These are phyloP conservation scores for Drosophila meridiana DNA, from an alignment of 2,888 invertebrate genomes.

Conservation along the genomic window DNA sequence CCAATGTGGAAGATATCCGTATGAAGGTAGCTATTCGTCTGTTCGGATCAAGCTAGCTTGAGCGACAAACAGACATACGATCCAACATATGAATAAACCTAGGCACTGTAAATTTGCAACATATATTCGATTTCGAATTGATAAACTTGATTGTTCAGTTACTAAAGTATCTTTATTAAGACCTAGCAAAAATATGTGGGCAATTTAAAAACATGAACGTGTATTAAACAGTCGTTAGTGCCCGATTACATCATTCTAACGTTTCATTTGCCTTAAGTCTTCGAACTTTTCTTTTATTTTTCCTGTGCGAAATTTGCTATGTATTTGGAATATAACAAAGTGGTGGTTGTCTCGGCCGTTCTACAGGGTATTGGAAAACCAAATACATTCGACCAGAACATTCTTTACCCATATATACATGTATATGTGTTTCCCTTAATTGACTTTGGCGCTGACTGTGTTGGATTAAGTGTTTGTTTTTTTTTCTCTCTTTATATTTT, in stretches of 20 bases:
- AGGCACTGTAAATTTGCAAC: too few species aligned
- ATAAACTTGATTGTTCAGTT: too few species aligned
- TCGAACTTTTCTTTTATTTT: not conserved
- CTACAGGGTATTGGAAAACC: not conserved
- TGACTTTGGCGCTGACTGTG: slow-evolving; percentile 59
- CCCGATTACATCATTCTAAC: not conserved
- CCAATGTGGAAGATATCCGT: too few species aligned
- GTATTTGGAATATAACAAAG: not conserved
- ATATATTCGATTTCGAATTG: too few species aligned
- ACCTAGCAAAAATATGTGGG: too few species aligned
- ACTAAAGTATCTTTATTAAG: too few species aligned
- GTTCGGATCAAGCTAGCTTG: too few species aligned
- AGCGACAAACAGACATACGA: too few species aligned
- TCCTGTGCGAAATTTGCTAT: not conserved
- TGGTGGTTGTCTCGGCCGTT: not conserved
- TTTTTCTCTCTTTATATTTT: slow-evolving; percentile 43
- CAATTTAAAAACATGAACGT: too few species aligned
- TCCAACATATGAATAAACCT: too few species aligned
- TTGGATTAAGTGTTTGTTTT: slow-evolving; percentile 57
- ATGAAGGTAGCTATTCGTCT: too few species aligned
- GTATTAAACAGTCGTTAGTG: not conserved
- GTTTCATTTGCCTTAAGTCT: not conserved
- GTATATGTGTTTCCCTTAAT: slow-evolving; percentile 50
- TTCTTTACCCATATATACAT: not conserved
- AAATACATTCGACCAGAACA: not conserved